Evolutionary conservation across 2,888 invertebrate species (phyloP), one percentile per base, ranked within the genome.

Genomic region (Lasioglossum zephyrum): DNA sequence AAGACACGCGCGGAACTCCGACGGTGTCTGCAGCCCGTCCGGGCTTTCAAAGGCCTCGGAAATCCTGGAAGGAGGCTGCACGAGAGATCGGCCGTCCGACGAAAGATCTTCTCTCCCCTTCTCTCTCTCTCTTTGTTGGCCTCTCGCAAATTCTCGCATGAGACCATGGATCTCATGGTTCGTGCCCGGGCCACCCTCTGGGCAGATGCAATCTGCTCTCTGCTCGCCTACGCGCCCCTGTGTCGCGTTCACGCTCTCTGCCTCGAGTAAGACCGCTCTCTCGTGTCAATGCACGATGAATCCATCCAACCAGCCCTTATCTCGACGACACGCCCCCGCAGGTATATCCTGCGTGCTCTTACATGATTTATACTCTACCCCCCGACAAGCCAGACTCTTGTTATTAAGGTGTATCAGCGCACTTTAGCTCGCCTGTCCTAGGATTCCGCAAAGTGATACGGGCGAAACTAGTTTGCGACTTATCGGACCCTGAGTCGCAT

Each of bases 271-370:
- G 72, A 26, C 76, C 87, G 77, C 80, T 89, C 73, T 86, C 87
- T 53, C 53, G 89, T 89, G 89, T 89, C 89, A 84, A 89, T 87
- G 86, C 78, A 72, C 87, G 87, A 89, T 87, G 89, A 87, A 89
- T 86, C 82, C 78, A 73, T 85, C 80, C 79, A 69, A 36, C 47
- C 11, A 81, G 22, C 39, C 74, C 82, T 86, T 86, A 86, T 88
- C 87, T 83, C 60, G 18, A 44, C 63, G 77, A 72, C 86, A 81
- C 63, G 79, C 81, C 77, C 79, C 26, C 36, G 31, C 74, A 53
- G 66, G 79, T 75, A 63, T 63, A 31, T 63, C 63, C 63, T 63
- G 63, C 63, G 63, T 63, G 63, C 63, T 53, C 53, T 53, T 53
- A 53, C 53, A 53, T 53, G 53, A 53, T 53, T 53, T 53, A 53